A percentile compares a stretch with the other conserved stretches of the same genome.
Conservation (phyloP, 2,888 invertebrate genomes). For the Ophraella communa region DNA sequence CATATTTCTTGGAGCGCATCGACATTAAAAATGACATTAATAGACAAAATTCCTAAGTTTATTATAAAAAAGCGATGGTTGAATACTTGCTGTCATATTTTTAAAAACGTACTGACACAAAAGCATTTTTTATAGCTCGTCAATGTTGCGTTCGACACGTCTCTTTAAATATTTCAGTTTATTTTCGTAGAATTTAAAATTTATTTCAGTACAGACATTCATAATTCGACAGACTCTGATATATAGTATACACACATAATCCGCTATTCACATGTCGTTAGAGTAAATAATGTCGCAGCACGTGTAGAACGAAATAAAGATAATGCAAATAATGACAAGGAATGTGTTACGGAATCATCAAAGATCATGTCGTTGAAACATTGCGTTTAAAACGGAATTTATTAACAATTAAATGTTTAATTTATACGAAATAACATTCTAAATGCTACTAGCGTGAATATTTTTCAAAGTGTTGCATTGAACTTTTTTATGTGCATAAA, state of each 20-base stretch:
- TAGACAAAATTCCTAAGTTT: neutral
- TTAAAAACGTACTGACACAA: neutral
- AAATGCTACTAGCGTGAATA: too few relatives aligned
- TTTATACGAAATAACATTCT: too few relatives aligned
- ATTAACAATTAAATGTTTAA: too few relatives aligned
- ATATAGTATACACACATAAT: neutral
- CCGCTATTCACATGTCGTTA: neutral
- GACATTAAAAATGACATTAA: neutral
- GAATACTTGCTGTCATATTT: neutral
- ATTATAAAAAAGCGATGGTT: neutral
- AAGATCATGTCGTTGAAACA: too few relatives aligned
- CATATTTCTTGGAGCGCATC: neutral
- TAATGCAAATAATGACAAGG: neutral
- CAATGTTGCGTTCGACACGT: neutral
- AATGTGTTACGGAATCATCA: neutral
- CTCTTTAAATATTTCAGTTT: neutral
- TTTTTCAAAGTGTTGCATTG: too few relatives aligned
- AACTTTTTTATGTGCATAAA: too few relatives aligned
- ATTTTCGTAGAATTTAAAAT: neutral
- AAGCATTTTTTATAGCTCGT: neutral
- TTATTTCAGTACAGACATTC: neutral
- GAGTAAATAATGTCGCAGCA: neutral
- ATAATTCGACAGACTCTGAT: neutral
- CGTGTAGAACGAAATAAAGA: neutral
- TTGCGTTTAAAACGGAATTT: too few relatives aligned